phyloP scores from a whole-genome alignment of 2,888 invertebrate species.

The Macroteleia sp. region DNA sequence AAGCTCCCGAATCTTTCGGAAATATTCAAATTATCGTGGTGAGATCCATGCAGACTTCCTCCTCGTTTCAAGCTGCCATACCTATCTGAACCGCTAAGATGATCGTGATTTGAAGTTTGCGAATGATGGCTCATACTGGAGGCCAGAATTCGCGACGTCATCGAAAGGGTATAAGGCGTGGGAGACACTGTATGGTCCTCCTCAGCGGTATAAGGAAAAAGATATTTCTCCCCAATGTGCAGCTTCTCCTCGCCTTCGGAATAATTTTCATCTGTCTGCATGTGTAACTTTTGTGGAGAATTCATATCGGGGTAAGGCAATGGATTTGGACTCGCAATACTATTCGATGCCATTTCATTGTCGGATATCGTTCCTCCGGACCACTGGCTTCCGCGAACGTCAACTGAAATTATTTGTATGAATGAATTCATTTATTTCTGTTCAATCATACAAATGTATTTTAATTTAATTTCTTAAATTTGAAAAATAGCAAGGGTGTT shows the following conservation, averaged over 20 bases:
- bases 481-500: no score
- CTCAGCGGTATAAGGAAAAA: constrained; percentile 92
- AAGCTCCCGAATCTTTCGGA: constrained; percentile 80
- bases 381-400: constrained; percentile 87
- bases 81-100: constrained; percentile 77
- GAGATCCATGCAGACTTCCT: constrained; percentile 79
- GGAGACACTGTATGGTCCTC: constrained; percentile 81
- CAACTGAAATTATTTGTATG: constrained; percentile 68
- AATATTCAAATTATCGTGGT: constrained; percentile 78
- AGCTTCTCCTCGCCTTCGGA: constrained; percentile 85
- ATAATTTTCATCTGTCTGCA: constrained; percentile 77
- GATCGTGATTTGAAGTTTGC: constrained; percentile 80
- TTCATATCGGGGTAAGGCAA: constrained; percentile 91
- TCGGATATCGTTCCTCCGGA: constrained; percentile 92
- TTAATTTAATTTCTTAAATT: no score
- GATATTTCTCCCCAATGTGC: constrained; percentile 90
- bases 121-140: constrained; percentile 83
- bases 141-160: constrained; percentile 80
- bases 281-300: constrained; percentile 77
- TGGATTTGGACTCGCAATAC: constrained; percentile 88
- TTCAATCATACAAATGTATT: no score
- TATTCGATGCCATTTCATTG: constrained; percentile 88
- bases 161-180: constrained; percentile 81
- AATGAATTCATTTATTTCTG: no score
- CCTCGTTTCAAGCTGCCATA: constrained; percentile 81